Conservation (phyloP, 2,113 vertebrate genomes). For the Datnioides undecimradiatus region DNA sequence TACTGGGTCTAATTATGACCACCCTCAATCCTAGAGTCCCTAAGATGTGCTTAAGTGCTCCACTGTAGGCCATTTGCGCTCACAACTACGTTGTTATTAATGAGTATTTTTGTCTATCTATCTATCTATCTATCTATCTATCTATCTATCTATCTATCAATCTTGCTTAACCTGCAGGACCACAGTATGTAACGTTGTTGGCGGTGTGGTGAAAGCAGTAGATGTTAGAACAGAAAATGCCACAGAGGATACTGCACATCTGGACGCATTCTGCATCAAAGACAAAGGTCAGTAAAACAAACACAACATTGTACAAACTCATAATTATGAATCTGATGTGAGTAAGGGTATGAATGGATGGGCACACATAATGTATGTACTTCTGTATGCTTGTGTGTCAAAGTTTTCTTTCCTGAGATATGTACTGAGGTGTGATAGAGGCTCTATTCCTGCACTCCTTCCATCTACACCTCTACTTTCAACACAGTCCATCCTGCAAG, state of each 20-base stretch:
- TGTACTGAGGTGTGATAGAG: conserved; percentile 46
- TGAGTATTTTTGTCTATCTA: not conserved
- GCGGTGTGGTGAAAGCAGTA: conserved; percentile 84
- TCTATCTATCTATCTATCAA: not conserved
- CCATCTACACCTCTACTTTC: conserved; percentile 6
- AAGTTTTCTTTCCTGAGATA: not conserved
- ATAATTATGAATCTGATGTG: not conserved
- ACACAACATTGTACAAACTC: not conserved
- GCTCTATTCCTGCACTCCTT: conserved; percentile 23
- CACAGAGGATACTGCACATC: conserved; percentile 78
- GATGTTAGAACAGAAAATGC: conserved; percentile 88
- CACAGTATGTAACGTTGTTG: conserved; percentile 88
- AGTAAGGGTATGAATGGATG: conserved; percentile 10
- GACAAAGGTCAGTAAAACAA: conserved; percentile 88
- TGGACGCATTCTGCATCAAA: conserved; percentile 91
- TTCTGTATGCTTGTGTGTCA: not conserved
- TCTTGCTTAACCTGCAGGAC: conserved; percentile 84
- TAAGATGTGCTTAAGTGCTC: not conserved
- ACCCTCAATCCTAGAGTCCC: not conserved
- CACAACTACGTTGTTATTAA: conserved; percentile 11
- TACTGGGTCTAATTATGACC: conserved; percentile 24
- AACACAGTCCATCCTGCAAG: conserved; percentile 6
- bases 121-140: not conserved
- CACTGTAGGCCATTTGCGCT: not conserved
- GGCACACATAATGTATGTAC: not conserved